These are phyloP conservation scores for Peribatodes rhomboidaria DNA, from an alignment of 2,888 invertebrate genomes.

Conservation along the genomic window DNA sequence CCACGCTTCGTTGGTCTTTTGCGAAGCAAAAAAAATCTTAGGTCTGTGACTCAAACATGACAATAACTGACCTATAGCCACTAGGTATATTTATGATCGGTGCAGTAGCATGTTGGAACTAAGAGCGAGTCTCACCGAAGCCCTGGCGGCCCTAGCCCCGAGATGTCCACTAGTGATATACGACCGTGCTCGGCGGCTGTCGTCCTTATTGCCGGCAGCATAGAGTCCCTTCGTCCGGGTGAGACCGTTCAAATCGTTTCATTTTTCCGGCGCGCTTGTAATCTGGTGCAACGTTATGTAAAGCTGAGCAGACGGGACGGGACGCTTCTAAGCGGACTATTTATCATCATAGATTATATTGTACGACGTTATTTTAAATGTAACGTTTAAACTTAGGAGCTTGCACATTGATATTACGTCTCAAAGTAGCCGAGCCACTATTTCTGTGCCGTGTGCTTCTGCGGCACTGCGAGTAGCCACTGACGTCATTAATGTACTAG, in stretches of 20 bases:
- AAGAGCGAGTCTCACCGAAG: too few relatives aligned
- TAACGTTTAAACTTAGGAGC: not conserved
- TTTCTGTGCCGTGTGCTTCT: too few relatives aligned
- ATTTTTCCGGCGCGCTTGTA: constrained; percentile 23
- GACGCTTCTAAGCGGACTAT: not conserved
- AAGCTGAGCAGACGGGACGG: not conserved
- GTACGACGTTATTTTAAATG: not conserved
- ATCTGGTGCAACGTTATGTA: constrained; percentile 24
- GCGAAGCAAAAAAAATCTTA: too few relatives aligned
- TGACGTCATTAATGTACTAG: too few relatives aligned
- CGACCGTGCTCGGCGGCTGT: constrained; percentile 13
- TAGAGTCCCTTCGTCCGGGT: constrained; percentile 12
- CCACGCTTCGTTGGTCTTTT: too few relatives aligned
- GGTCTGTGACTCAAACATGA: too few relatives aligned
- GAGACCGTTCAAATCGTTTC: not conserved
- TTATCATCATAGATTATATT: constrained; percentile 6
- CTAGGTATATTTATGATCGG: too few relatives aligned
- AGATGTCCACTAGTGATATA: constrained; percentile 16
- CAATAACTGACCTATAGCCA: too few relatives aligned
- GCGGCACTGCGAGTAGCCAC: too few relatives aligned
- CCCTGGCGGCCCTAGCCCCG: too few relatives aligned
- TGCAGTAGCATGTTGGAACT: not conserved
- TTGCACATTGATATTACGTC: not conserved
- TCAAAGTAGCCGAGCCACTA: too few relatives aligned
- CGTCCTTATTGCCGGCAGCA: constrained; percentile 21